Conservation (phyloP, 2,888 invertebrate species). For the Eupithecia exiguata region DNA sequence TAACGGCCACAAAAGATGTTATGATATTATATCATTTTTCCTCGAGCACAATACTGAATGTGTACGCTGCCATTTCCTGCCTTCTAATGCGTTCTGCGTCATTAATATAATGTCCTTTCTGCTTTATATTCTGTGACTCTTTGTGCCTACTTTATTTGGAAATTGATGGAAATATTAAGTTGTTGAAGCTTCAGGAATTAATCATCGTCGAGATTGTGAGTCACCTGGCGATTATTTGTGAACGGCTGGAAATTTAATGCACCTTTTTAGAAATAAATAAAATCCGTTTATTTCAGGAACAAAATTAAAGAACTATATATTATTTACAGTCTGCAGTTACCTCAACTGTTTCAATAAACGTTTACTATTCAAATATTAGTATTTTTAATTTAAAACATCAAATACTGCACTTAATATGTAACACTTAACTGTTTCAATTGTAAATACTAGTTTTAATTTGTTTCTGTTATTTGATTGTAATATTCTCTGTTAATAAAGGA, state of each 20-base stretch:
- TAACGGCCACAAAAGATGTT: conserved; percentile 80
- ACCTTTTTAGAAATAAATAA: neutral
- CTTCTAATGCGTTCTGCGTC: conserved; percentile 72
- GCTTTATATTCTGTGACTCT: conserved; percentile 55
- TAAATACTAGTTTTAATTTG: too few relatives aligned
- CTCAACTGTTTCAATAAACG: too few relatives aligned
- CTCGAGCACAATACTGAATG: conserved; percentile 70
- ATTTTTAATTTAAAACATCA: too few relatives aligned
- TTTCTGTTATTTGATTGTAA: too few relatives aligned
- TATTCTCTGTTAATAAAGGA: too few relatives aligned
- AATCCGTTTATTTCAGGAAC: too few relatives aligned
- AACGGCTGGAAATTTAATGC: neutral
- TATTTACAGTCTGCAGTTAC: too few relatives aligned
- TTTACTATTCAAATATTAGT: too few relatives aligned
- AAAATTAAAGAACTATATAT: too few relatives aligned
- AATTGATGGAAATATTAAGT: conserved; percentile 40
- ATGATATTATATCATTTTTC: conserved; percentile 83
- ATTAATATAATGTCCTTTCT: conserved; percentile 57
- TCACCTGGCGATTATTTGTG: neutral
- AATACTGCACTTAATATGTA: too few relatives aligned
- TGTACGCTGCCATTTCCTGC: conserved; percentile 74
- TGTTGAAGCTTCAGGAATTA: conserved; percentile 31
- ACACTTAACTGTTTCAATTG: too few relatives aligned
- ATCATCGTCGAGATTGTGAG: conserved; percentile 7
- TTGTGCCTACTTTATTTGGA: conserved; percentile 42